A percentile compares a stretch with the other conserved stretches of the same genome.
phyloP scores from a whole-genome alignment of 2,797 vertebrate genomes.

The Lates japonicus region DNA sequence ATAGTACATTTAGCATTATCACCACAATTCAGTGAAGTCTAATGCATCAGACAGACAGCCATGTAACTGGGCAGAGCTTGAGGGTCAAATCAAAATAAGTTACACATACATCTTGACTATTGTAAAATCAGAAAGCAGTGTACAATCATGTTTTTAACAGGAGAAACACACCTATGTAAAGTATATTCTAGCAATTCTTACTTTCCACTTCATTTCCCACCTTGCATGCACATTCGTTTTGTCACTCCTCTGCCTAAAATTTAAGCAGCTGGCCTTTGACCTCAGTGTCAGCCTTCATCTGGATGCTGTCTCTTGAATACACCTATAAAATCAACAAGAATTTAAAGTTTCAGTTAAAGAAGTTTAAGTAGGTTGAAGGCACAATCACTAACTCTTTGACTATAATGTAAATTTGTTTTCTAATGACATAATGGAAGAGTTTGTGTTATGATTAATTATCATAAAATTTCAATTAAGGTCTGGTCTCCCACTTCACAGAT shows the following conservation, averaged over 20 bases:
- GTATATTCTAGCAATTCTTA: background rate
- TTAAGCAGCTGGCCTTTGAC: background rate
- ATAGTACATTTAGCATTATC: no score
- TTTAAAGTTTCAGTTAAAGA: background rate
- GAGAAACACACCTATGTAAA: background rate
- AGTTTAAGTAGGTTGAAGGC: background rate
- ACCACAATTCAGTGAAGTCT: conserved; percentile 67
- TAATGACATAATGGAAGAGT: background rate
- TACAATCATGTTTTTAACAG: background rate
- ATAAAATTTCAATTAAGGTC: background rate
- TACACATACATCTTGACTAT: background rate
- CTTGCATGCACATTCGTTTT: background rate
- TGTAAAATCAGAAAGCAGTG: no score
- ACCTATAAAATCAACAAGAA: background rate
- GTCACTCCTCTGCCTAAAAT: background rate
- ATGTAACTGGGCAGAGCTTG: background rate
- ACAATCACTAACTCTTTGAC: background rate
- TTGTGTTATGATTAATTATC: background rate
- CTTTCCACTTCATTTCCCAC: background rate
- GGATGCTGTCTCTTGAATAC: background rate
- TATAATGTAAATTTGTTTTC: background rate
- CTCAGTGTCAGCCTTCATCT: background rate
- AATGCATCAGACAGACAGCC: background rate
- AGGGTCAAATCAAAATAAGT: background rate
- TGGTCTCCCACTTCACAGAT: background rate